Base-by-base conservation (phyloP, 2,113 vertebrate species). In the Zosterops lateralis region DNA sequence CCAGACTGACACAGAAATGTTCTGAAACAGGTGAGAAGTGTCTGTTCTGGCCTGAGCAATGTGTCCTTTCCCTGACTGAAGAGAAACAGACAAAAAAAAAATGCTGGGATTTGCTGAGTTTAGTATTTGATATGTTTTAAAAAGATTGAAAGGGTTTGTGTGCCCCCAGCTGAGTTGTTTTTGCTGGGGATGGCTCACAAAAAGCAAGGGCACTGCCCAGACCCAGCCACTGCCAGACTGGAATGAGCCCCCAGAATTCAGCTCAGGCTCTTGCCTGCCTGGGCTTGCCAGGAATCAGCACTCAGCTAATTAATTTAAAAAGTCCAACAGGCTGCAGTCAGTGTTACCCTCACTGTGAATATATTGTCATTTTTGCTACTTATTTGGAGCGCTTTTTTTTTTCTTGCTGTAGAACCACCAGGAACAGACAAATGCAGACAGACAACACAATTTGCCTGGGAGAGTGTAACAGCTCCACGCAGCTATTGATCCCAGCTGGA, bases 271-370 rank as follows among this genome's bases (percentile, higher is more conserved):
- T 72, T 60, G 75, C 62, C 79, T 62, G 74, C 86, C 57, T 3
- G 3, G 74, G 56, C 84, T 92, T 84, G 82, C 68, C 90, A 81
- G 92, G 79, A 80, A 76, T n/a, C 68, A 50, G 36, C 42, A 76
- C 73, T 84, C 84, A 83, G 92, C 74, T 48, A 94, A 94, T 80
- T 89, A 4, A 87, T 81, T 85, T 90, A 2, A 82, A 66, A 64
- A 67, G n/a, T 57, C 87, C 81, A 87, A 87, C 77, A 67, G 91
- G 89, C 95, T 82, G 88, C n/a, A 93, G 95, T 68, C 90, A 83
- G 65, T n/a, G 12, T 29, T 82, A 50, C 61, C 81, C 93, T 92
- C 48, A 25, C 40, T 48, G 21, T 3, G 12, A 77, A 32, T 75
- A 34, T 65, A 34, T 13, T 89, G 31, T 8, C 38, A 54, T 81